Conservation (phyloP, 2,797 vertebrate species). For the Sylvia borin region DNA sequence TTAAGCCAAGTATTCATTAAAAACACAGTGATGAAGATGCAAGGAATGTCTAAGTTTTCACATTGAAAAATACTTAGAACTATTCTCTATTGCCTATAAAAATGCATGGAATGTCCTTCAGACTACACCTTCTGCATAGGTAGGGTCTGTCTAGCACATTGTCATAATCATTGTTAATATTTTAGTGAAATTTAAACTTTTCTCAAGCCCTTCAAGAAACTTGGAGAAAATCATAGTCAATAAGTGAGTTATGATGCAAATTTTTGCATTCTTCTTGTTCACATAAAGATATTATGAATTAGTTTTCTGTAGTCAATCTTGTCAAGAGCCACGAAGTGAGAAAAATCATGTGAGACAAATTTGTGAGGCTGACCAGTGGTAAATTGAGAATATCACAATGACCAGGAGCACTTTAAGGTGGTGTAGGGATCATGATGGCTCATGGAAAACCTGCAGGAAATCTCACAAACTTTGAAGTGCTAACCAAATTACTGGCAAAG, state of each 20-base stretch:
- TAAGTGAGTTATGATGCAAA: not conserved
- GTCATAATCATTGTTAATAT: not conserved
- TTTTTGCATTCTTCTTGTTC: not conserved
- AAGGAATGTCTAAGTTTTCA: not conserved
- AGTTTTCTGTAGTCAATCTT: not conserved
- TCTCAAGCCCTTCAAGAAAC: not conserved
- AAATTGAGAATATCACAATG: not conserved
- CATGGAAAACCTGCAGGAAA: constrained; percentile 12
- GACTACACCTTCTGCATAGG: not conserved
- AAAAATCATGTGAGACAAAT: not conserved
- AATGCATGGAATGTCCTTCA: not conserved
- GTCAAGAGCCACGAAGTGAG: not conserved
- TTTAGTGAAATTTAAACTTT: not conserved
- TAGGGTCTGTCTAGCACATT: not conserved
- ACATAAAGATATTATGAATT: not conserved
- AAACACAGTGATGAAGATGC: not conserved
- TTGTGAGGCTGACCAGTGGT: not conserved
- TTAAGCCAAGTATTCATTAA: not conserved
- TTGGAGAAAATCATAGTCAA: not conserved
- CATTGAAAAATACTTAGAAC: not conserved
- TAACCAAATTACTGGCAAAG: constrained; percentile 19
- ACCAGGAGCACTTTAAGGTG: not conserved
- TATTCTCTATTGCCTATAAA: not conserved
- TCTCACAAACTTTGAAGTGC: constrained; percentile 16
- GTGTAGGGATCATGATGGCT: not conserved